These are phyloP conservation scores for Reticulitermes speratus DNA, from an alignment of 1,140 invertebrate genomes.

Conservation along the genomic window DNA sequence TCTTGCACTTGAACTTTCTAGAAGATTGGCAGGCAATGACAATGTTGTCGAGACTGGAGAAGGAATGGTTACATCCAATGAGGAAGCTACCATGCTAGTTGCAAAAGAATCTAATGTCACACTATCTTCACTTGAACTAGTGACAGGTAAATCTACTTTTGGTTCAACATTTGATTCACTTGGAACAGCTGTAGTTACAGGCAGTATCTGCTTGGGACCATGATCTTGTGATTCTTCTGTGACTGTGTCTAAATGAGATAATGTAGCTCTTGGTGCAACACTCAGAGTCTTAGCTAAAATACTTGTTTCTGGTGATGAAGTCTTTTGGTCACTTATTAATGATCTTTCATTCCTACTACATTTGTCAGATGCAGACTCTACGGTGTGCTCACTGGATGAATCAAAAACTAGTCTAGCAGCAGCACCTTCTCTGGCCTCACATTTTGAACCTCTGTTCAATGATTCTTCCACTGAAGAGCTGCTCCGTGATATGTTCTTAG, in stretches of 20 bases:
- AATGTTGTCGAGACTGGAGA: not conserved
- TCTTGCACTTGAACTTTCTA: not conserved
- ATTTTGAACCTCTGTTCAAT: slow-evolving; percentile 8
- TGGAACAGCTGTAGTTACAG: not conserved
- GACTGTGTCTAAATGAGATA: not conserved
- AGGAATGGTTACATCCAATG: slow-evolving; percentile 27
- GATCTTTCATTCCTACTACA: not conserved
- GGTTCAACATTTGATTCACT: slow-evolving; percentile 6
- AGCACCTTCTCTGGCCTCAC: not conserved
- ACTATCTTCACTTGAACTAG: slow-evolving; percentile 27
- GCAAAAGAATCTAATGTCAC: slow-evolving; percentile 11
- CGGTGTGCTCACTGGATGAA: not conserved
- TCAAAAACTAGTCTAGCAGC: not conserved
- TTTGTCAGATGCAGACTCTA: not conserved
- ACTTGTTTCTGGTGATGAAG: not conserved
- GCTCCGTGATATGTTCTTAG: not conserved
- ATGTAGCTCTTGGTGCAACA: not conserved
- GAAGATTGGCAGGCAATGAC: not conserved
- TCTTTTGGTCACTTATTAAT: slow-evolving; percentile 1
- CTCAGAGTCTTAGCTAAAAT: not conserved
- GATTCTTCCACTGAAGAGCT: slow-evolving; percentile 21
- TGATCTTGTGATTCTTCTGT: not conserved
- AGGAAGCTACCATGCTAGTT: slow-evolving; percentile 16
- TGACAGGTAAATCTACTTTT: slow-evolving; percentile 5
- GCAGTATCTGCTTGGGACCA: not conserved